A percentile compares a stretch with the other conserved stretches of the same genome.
Conservation (phyloP, 2,888 invertebrate genomes). For the Phytoseiulus persimilis region DNA sequence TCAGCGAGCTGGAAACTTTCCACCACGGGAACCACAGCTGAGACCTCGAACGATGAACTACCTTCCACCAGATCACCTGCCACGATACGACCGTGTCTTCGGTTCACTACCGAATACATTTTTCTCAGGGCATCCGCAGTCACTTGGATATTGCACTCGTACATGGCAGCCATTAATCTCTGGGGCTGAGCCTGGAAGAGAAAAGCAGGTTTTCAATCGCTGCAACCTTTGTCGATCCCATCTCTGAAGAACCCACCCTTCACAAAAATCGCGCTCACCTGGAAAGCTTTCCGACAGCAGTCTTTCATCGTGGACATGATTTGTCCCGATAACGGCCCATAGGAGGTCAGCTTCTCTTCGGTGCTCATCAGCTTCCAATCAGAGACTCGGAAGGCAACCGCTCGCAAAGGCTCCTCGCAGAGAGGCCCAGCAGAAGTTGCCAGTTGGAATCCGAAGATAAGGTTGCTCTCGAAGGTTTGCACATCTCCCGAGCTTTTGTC, state of each 20-base stretch:
- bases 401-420: conserved; percentile 94
- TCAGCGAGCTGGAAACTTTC: conserved; percentile 93
- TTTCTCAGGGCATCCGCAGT: conserved; percentile 78
- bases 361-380: conserved; percentile 59
- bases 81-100: conserved; percentile 75
- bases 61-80: conserved; percentile 84
- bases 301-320: conserved; percentile 83
- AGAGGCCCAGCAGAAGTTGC: conserved; percentile 80
- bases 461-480: conserved; percentile 58
- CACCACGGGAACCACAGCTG: conserved; percentile 81
- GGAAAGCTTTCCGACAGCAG: conserved; percentile 76
- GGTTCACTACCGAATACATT: conserved; percentile 79
- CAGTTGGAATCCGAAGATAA: conserved; percentile 77
- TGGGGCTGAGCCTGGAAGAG: conserved; percentile 66
- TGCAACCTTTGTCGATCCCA: too few species aligned
- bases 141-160: conserved; percentile 69
- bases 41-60: conserved; percentile 69
- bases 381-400: conserved; percentile 80
- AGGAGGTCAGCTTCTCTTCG: conserved; percentile 46
- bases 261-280: neutral
- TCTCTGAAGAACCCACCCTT: neutral
- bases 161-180: conserved; percentile 90
- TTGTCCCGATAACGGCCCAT: conserved; percentile 63
- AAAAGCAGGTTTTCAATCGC: neutral
- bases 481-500: conserved; percentile 39